These are phyloP conservation scores for Lithophane ornitopus DNA, from an alignment of 2,888 invertebrate genomes.

Conservation along the genomic window DNA sequence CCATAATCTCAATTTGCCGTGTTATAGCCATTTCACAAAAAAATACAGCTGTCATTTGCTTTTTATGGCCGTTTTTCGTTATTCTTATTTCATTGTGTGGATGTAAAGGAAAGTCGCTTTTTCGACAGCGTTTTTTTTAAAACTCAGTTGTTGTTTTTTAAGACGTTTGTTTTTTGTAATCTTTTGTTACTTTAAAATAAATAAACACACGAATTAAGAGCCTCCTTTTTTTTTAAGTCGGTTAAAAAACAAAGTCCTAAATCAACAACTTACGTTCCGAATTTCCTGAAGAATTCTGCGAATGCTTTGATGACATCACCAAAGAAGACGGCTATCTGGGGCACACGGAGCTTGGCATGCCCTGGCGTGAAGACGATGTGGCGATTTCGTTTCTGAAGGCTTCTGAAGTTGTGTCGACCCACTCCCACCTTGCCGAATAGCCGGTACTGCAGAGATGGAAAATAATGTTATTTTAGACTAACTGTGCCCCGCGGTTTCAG, in stretches of 20 bases:
- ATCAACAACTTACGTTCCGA: constrained; percentile 73
- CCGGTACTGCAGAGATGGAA: constrained; percentile 74
- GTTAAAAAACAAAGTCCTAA: neutral
- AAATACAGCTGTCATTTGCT: neutral
- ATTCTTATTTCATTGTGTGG: neutral
- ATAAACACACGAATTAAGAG: neutral
- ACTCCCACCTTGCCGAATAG: constrained; percentile 77
- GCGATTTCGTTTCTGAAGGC: constrained; percentile 77
- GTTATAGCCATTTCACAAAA: neutral
- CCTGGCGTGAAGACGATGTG: constrained; percentile 79
- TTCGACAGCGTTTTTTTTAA: neutral
- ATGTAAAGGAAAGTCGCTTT: neutral
- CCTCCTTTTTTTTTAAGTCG: neutral
- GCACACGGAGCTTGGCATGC: constrained; percentile 65
- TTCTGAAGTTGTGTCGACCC: constrained; percentile 85
- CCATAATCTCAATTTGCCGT: neutral
- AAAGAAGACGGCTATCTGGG: constrained; percentile 73
- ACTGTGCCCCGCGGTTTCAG: no score
- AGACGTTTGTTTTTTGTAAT: neutral
- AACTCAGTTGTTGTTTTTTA: neutral
- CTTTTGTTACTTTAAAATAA: neutral
- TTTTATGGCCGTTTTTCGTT: neutral
- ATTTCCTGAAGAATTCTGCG: constrained; percentile 74
- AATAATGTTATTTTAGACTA: neutral
- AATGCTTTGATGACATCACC: constrained; percentile 70